Evolutionary conservation across 2,797 vertebrate species (phyloP).

Genomic region (Thripadectes ignobilis): DNA sequence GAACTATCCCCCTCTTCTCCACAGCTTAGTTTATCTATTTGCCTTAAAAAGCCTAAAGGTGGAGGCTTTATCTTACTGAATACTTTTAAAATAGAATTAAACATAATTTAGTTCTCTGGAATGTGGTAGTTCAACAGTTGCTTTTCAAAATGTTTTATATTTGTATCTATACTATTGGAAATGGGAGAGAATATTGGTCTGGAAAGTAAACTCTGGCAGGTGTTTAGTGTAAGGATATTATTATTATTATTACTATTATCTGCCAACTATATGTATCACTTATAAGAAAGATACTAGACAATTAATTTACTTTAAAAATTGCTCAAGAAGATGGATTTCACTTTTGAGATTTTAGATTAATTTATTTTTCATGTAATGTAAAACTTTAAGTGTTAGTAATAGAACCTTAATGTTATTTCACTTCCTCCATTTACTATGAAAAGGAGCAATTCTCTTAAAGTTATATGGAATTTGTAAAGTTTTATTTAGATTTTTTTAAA

Average conservation of each 20-base stretch:
- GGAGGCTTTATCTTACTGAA: background rate
- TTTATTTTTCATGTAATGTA: background rate
- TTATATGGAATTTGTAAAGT: background rate
- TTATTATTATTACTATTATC: background rate
- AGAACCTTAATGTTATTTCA: background rate
- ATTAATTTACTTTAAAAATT: background rate
- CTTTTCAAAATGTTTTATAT: background rate
- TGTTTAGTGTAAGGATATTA: background rate
- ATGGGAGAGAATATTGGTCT: background rate
- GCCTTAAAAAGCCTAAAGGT: background rate
- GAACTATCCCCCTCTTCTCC: background rate
- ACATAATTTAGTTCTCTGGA: background rate
- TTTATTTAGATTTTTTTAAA: background rate
- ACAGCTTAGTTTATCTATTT: background rate
- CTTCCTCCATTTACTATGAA: background rate
- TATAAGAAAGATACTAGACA: background rate
- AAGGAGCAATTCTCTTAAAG: background rate
- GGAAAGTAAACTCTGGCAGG: background rate
- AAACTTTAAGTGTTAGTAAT: background rate
- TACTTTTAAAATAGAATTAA: background rate
- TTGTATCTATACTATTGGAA: background rate
- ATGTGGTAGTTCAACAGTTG: background rate
- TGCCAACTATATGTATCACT: background rate
- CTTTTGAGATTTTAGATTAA: background rate
- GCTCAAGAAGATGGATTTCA: background rate